Base-by-base conservation (phyloP, 2,888 invertebrate genomes). In the Carterocephalus palaemon region DNA sequence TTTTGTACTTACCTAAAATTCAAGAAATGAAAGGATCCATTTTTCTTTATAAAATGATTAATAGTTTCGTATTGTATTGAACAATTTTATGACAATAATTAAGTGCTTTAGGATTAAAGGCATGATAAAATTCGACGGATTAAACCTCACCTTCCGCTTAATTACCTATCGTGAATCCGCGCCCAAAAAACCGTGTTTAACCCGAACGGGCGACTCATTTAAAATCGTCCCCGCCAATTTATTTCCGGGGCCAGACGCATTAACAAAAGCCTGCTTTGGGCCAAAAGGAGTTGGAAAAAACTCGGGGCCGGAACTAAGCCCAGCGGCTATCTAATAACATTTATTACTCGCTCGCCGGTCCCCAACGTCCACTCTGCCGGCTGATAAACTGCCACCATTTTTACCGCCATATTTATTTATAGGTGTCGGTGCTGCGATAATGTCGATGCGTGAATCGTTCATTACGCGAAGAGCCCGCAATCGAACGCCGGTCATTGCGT, bases 321-420 rank as follows among this genome's bases (percentile, higher is more conserved):
- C 83, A 62, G 70, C 68, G 83, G 85, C 85, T 84, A 85, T 85
- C 85, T 85, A 86, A 86, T 86, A 86, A 85, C 86, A 85, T 87
- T 87, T 87, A 86, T 86, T 84, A 83, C 83, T 66, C 69, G 57
- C 70, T 71, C 70, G 69, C 72, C 71, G 69, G 72, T 84, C 88
- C 88, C 87, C 70, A 71, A 84, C 67, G 86, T 75, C 86, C 86
- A 84, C 84, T 86, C 85, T 82, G 73, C 67, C 63, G 64, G 63
- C 84, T 86, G 88, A 88, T 88, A 88, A 86, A 88, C 81, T 77
- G 85, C 56, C 69, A 74, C 84, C 80, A 85, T 87, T 88, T 88
- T 88, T 87, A 73, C 82, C 79, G 75, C 82, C 76, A 82, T 86
- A 85, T 87, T 86, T 88, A 86, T 88, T 87, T 87, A 88, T 87